Evolutionary conservation across 2,888 invertebrate genomes (phyloP), one percentile per base, ranked within the genome.

Genomic region (Cremastobaeus sp.): DNA sequence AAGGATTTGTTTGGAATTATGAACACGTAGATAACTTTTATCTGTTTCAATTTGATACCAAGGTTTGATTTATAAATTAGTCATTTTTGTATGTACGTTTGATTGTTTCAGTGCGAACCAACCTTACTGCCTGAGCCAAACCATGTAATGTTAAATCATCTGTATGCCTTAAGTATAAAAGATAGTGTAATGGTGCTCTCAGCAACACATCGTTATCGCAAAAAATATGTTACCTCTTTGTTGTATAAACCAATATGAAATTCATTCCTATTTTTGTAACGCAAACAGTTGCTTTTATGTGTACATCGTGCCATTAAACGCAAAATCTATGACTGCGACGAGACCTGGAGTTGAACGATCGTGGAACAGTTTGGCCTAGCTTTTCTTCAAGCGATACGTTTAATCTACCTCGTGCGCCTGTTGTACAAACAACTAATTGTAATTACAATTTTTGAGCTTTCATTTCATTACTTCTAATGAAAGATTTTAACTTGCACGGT

Each of bases 181-280:
- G 99, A 99, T 89, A 99, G 99, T 48, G 99, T 99, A 1, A 99
- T 99, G 99, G 99, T 99, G 34, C 90, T 99, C 25, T 98, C 98
- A 84, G 98, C 99, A 9, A 99, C 99, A 3, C 98, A 99, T 89
- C 92, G 99, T 76, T 99, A 98, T 88, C 92, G 98, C 77, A 99
- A 99, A 91, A 99, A 99, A 91, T 99, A 99, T 89, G 99, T 99
- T 32, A 99, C 99, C 14, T 99, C 99, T 15, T 90, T 99, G 68
- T 91, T 99, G 9, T 99, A 99, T 89, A 99, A 99, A 88, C 99
- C 99, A 50, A 99, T 99, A 82, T 95, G 70, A 93, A 90, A 50
- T 57, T 75, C 62, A 81, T 81, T 82, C 78, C 77, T 60, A 45
- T 72, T 47, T 75, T 72, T 66, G 3, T 72, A 72, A 60, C 8